Base-by-base conservation (phyloP, 2,797 vertebrate species). In the Lepus townsendii region DNA sequence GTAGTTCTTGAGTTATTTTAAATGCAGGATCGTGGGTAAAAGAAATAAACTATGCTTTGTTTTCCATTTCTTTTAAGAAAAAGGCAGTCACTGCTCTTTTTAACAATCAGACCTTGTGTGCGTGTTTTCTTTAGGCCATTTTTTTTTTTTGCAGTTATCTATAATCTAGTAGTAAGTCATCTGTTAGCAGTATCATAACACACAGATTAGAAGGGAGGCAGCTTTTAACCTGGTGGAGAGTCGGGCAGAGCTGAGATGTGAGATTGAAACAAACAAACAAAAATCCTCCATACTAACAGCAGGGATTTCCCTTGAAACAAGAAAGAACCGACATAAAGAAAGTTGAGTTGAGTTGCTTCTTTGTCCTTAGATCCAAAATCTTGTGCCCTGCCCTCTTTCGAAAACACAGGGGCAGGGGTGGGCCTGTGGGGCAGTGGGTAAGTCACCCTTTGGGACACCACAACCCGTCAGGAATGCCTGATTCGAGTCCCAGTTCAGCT, bases 171-270 rank as follows among this genome's bases (percentile, higher is more conserved):
- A 47, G 42, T 47, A 47, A 96, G 14, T 93, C 84, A 86, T 65
- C 72, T 87, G 47, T 91, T 90, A 62, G 97, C 97, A 97, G 92
- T 95, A 97, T 98, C 97, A 96, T 96, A 97, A 96, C 96, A 97
- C 92, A 93, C 93, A 97, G 96, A 97, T 98, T 98, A 97, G 96
- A 97, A 98, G 69, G 90, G 93, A 96, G 95, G 94, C 88, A 82
- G 96, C 47, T 98, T 98, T 98, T 97, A 97, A 96, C 79, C 94
- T 97, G 79, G 69, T 95, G 96, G 97, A 97, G 97, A 97, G 97
- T 97, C 98, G 98, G 96, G 96, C 95, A 95, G 94, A 97, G 93
- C 91, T 97, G 97, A 98, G 97, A 97, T 98, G 97, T 97, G 93
- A 98, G 96, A 98, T 98, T 68, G 0, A 69, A 87, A 77, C 3